These are phyloP conservation scores for Aleiodes testaceus DNA, from an alignment of 2,888 invertebrate genomes.

Conservation along the genomic window DNA sequence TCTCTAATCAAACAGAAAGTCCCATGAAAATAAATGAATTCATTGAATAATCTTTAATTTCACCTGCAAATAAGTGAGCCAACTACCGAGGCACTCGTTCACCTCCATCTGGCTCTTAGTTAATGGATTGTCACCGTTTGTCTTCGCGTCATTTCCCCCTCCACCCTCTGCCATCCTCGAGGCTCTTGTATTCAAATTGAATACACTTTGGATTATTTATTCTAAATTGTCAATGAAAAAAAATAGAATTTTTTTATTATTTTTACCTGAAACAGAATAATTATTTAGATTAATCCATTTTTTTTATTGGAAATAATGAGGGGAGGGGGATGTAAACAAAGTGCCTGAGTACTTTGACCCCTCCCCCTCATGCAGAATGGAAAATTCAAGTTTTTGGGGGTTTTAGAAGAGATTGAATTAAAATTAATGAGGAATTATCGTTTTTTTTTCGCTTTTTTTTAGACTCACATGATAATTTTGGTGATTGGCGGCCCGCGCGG, in stretches of 20 bases:
- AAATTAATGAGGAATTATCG: not conserved
- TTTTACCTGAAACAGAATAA: conserved; percentile 5
- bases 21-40: not conserved
- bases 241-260: not conserved
- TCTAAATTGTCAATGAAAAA: not conserved
- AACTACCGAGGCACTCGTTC: conserved; percentile 70
- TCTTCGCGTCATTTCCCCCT: conserved; percentile 58
- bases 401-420: not conserved
- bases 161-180: conserved; percentile 63
- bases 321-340: conserved; percentile 34
- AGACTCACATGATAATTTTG: conserved; percentile 56
- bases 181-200: conserved; percentile 21
- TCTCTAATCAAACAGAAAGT: no score
- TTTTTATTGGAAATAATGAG: not conserved
- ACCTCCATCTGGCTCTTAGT: conserved; percentile 67
- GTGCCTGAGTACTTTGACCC: not conserved
- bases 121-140: conserved; percentile 65
- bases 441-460: no score
- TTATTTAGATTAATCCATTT: not conserved
- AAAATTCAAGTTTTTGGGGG: not conserved
- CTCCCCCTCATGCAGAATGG: not conserved
- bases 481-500: conserved; percentile 47
- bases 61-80: conserved; percentile 71
- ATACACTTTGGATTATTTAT: not conserved
- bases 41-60: not conserved